Evolutionary conservation across 1,140 invertebrate species (phyloP).

Genomic region (Achroia grisella): DNA sequence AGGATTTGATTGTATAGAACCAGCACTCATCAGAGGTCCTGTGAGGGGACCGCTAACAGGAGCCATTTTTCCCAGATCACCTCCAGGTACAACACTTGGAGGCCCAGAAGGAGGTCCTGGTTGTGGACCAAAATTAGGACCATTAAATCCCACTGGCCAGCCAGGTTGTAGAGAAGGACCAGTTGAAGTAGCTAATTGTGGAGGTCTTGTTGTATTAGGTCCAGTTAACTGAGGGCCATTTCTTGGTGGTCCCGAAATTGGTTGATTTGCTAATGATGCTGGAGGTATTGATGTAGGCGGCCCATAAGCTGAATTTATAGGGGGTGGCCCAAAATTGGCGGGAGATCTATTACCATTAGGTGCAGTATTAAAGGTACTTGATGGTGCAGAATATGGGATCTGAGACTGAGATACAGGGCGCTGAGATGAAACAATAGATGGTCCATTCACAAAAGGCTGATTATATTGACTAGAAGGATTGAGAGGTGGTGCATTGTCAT

Average conservation of each 20-base stretch:
- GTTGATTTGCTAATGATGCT: constrained; percentile 26
- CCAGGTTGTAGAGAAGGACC: constrained; percentile 17
- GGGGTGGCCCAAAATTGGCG: constrained; percentile 17
- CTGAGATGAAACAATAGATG: constrained; percentile 13
- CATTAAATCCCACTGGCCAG: constrained; percentile 29
- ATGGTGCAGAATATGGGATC: constrained; percentile 32
- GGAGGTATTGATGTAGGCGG: constrained; percentile 17
- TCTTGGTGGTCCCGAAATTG: constrained; percentile 30
- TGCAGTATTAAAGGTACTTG: constrained; percentile 30
- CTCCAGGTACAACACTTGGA: constrained; percentile 6
- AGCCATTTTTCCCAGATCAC: constrained; percentile 3
- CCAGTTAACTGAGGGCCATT: constrained; percentile 26
- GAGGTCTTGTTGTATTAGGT: constrained; percentile 19
- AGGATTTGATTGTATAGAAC: constrained; percentile 11
- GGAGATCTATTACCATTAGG: constrained; percentile 23
- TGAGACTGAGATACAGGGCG: constrained; percentile 11
- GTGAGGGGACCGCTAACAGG: constrained; percentile 10
- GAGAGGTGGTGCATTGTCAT: constrained; percentile 64
- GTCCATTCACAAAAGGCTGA: constrained; percentile 52
- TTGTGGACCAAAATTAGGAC: constrained; percentile 9
- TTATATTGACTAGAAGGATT: constrained; percentile 59
- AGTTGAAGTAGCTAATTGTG: constrained; percentile 6
- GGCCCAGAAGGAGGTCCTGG: constrained; percentile 1
- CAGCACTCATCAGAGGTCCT: constrained; percentile 5
- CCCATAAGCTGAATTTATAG: constrained; percentile 19